Conservation (phyloP, 1,140 invertebrate species). For the Drosophila pandora region DNA sequence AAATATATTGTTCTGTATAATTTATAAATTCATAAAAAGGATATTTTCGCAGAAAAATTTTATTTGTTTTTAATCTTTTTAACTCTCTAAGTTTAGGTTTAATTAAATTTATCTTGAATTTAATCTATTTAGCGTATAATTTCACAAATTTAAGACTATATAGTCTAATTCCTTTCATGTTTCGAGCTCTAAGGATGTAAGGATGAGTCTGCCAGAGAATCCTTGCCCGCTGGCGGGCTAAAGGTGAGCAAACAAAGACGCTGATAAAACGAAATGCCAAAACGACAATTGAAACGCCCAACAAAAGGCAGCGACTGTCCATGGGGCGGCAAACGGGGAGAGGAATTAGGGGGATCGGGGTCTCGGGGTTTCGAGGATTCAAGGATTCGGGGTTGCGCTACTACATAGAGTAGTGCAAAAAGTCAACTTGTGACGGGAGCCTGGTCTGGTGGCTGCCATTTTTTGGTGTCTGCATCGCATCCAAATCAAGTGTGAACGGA, state of each 20-base stretch:
- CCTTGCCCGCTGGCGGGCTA: conserved; percentile 50
- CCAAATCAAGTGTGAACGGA: conserved; percentile 76
- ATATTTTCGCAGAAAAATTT: too few species aligned
- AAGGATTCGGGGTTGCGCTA: conserved; percentile 26
- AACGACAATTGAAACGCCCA: conserved; percentile 78
- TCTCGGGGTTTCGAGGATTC: background rate
- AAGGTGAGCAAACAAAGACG: conserved; percentile 76
- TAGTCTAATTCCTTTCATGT: background rate
- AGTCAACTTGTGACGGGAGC: conserved; percentile 65
- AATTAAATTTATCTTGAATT: background rate
- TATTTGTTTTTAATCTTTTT: too few species aligned
- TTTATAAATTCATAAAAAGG: too few species aligned
- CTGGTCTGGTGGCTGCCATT: conserved; percentile 63
- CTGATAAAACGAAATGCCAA: conserved; percentile 78
- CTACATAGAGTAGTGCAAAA: conserved; percentile 47
- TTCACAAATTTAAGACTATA: background rate
- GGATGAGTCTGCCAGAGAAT: conserved; percentile 16
- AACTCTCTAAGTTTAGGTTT: too few species aligned
- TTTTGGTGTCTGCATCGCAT: conserved; percentile 56
- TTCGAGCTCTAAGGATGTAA: background rate
- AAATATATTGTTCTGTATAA: too few species aligned
- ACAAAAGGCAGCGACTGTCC: conserved; percentile 56
- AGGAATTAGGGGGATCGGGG: background rate
- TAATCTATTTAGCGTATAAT: background rate
- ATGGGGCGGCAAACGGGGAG: conserved; percentile 24